Evolutionary conservation across 1,140 invertebrate species (phyloP).

Genomic region (Panagrolaimus sp.): DNA sequence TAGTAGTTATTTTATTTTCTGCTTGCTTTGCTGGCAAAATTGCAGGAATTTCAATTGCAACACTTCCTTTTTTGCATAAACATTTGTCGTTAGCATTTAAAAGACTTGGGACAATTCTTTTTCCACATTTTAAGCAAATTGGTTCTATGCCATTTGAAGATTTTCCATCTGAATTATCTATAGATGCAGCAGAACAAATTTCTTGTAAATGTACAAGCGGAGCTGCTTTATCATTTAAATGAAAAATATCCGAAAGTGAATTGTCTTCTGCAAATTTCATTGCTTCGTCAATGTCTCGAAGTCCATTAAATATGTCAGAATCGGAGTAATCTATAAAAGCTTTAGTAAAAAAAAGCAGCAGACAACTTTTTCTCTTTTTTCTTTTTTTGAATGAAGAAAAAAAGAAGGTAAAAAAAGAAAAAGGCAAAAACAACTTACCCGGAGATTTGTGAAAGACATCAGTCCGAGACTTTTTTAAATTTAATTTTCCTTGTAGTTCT

Average conservation of each 20-base stretch:
- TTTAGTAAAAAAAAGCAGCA: background rate
- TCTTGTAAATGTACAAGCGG: constrained; percentile 54
- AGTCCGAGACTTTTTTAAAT: constrained; percentile 42
- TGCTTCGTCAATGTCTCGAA: constrained; percentile 36
- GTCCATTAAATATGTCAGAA: constrained; percentile 25
- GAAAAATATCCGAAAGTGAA: constrained; percentile 35
- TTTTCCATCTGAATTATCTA: constrained; percentile 40
- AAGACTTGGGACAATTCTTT: background rate
- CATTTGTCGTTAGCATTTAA: background rate
- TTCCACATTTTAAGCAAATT: constrained; percentile 13
- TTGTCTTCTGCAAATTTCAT: constrained; percentile 32
- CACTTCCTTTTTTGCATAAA: background rate
- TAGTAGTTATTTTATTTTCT: too few relatives aligned
- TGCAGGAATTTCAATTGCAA: background rate
- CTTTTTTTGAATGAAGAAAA: too few relatives aligned
- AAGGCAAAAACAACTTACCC: constrained; percentile 24
- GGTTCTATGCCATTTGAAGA: constrained; percentile 24
- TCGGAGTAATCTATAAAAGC: constrained; percentile 16
- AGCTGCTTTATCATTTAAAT: constrained; percentile 34
- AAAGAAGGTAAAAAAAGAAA: background rate
- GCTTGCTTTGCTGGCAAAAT: constrained; percentile 1
- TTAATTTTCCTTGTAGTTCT: constrained; percentile 30
- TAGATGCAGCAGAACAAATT: constrained; percentile 50
- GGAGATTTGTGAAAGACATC: constrained; percentile 43
- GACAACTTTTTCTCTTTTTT: too few relatives aligned